Evolutionary conservation across 2,113 vertebrate genomes (phyloP), one percentile per base, ranked within the genome.

Genomic region (Halcyon senegalensis): DNA sequence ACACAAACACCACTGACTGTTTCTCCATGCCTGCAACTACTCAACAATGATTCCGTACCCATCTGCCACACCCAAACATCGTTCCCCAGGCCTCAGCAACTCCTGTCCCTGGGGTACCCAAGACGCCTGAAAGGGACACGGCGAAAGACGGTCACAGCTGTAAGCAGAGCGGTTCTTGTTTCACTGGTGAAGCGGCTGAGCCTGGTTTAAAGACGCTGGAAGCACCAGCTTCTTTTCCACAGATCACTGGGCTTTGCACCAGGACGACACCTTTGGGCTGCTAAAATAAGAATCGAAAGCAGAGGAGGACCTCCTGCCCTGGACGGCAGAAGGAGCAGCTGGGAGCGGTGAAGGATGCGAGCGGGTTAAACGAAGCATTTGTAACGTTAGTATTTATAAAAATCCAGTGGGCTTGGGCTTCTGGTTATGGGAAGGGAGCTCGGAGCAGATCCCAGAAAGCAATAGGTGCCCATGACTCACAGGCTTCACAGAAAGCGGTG

Each of bases 381-480:
- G 14, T 20, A 77, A 31, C 27, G 4, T 18, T 5, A 18, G 18
- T 70, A 48, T 64, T 90, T 92, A 74, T 41, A n/a, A 80, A 56
- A 41, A 2, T 3, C 4, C 6, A 14, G 27, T 55, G 58, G 53
- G 41, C 14, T 69, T 63, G 37, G 30, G 31, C 68, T 87, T 33
- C 5, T 58, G 84, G 46, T 18, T 10, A 41, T 95, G 41, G 1
- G 5, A 70, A 87, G 69, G 56, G 44, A 92, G 73, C 27, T 90
- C 3, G 0, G 73, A 84, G 46, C 79, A 87, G 64, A 87, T 44
- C 74, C 82, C 87, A 15, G 67, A 62, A 84, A 70, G 94, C 89
- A 85, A 4, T 9, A 37, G 91, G 53, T 23, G 56, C 84, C 78
- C 67, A 14, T 95, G 95, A 96, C 82, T 96, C 96, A 92, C 55